These are phyloP conservation scores for Edolisoma coerulescens DNA, from an alignment of 2,113 vertebrate genomes.

Conservation along the genomic window DNA sequence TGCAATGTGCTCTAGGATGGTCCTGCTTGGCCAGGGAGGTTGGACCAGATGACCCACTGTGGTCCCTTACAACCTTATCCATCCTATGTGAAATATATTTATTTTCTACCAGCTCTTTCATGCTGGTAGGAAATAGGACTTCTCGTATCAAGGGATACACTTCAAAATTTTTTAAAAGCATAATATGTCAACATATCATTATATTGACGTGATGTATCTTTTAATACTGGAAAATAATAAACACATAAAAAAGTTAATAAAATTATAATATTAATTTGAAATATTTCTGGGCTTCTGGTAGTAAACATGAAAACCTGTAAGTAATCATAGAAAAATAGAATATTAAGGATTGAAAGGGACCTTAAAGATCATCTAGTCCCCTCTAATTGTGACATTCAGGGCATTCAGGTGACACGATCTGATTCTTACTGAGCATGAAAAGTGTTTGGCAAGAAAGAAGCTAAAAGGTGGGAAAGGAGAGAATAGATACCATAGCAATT, in stretches of 20 bases:
- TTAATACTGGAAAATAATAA: background rate
- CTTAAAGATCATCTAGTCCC: background rate
- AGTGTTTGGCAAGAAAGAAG: background rate
- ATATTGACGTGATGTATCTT: background rate
- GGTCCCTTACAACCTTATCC: background rate
- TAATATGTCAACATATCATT: background rate
- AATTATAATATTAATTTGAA: background rate
- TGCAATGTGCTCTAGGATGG: background rate
- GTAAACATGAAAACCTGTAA: background rate
- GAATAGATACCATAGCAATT: background rate
- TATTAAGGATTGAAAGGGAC: background rate
- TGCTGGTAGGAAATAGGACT: background rate
- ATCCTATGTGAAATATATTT: background rate
- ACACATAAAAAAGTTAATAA: background rate
- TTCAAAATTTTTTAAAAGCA: background rate
- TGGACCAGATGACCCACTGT: background rate
- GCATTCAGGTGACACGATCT: background rate
- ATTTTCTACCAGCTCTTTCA: background rate
- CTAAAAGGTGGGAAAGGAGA: background rate
- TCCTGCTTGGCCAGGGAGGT: background rate
- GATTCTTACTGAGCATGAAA: background rate
- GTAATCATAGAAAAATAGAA: background rate
- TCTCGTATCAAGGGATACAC: background rate
- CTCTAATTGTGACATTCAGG: background rate
- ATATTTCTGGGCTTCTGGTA: background rate